Conservation (phyloP, 2,797 vertebrate genomes). For the Molossus alvarezi region DNA sequence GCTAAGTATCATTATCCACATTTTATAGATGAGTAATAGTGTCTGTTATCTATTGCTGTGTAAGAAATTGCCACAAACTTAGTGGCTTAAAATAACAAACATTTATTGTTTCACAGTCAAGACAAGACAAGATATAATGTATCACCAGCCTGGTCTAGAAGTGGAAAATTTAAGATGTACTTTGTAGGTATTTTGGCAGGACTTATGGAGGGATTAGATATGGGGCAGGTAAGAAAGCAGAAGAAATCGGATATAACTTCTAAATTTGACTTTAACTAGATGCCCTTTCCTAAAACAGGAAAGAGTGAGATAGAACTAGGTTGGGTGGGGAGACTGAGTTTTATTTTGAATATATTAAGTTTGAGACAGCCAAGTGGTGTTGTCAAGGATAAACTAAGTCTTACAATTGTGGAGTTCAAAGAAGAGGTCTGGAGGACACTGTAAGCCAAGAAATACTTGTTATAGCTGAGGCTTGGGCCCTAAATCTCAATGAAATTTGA, state of each 20-base stretch:
- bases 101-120: constrained; percentile 1
- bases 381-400: neutral
- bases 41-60: neutral
- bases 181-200: neutral
- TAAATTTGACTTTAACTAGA: neutral
- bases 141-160: neutral
- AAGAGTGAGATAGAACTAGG: neutral
- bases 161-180: neutral
- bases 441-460: neutral
- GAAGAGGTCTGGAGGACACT: neutral
- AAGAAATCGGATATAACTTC: neutral
- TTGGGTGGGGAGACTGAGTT: neutral
- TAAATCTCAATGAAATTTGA: constrained; percentile 1
- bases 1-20: neutral
- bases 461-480: neutral
- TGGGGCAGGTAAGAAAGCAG: neutral
- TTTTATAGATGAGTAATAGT: neutral
- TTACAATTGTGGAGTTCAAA: neutral
- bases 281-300: neutral
- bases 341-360: neutral
- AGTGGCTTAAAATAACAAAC: constrained; percentile 19
- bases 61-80: neutral
- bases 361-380: neutral
- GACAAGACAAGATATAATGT: neutral
- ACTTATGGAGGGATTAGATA: neutral